Evolutionary conservation across 2,888 invertebrate species (phyloP).

Genomic region (Slavum lentiscoides): DNA sequence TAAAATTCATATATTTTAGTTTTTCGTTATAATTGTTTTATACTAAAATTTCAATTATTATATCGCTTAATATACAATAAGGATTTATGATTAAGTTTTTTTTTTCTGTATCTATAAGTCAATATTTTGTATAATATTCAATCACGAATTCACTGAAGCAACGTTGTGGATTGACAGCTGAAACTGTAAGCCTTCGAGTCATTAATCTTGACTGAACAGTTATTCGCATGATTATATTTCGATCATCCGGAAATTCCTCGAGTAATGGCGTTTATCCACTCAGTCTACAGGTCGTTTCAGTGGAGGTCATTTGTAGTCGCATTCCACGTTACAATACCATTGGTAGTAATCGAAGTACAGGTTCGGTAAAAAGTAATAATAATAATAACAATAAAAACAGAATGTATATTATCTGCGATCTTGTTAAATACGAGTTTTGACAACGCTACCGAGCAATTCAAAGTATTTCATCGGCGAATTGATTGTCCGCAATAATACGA

Average conservation of each 20-base stretch:
- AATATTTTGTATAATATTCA: neutral
- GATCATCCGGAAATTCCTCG: conserved; percentile 18
- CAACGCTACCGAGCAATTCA: neutral
- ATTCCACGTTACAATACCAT: neutral
- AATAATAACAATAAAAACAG: no score
- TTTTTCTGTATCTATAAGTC: neutral
- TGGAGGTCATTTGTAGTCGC: conserved; percentile 4
- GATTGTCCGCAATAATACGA: no score
- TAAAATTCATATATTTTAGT: neutral
- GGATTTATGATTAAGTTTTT: no score
- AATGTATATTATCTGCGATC: neutral
- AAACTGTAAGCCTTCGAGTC: conserved; percentile 13
- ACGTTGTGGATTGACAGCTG: neutral
- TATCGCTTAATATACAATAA: no score
- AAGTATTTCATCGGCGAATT: neutral
- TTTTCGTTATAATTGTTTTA: neutral
- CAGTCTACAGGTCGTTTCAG: neutral
- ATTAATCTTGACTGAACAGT: conserved; percentile 28
- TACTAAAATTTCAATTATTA: no score
- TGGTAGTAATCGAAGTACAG: neutral
- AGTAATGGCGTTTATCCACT: conserved; percentile 21
- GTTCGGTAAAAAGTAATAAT: conserved; percentile 6
- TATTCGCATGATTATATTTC: conserved; percentile 33
- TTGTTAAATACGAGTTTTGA: neutral
- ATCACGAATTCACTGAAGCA: neutral